Conservation (phyloP, 1,140 invertebrate genomes). For the Bombus confusus region DNA sequence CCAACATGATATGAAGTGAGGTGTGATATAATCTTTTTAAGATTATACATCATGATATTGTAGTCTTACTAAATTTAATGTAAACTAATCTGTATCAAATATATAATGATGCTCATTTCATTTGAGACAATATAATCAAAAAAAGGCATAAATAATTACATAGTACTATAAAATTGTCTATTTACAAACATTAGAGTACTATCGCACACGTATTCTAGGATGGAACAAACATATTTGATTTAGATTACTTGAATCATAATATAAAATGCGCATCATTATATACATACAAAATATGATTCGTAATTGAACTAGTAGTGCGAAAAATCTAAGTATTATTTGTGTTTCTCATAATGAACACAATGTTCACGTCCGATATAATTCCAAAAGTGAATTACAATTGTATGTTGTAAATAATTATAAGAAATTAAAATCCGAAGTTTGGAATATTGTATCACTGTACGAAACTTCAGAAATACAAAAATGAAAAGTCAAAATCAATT, state of each 20-base stretch:
- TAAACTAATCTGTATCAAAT: constrained; percentile 1
- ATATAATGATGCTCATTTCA: constrained; percentile 30
- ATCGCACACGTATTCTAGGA: not conserved
- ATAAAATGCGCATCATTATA: constrained; percentile 31
- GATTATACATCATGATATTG: not conserved
- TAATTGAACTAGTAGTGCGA: not conserved
- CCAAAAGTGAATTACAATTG: not conserved
- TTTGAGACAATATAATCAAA: not conserved
- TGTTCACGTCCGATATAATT: too few species aligned
- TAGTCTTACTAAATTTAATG: not conserved
- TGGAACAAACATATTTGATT: not conserved
- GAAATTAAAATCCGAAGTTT: not conserved
- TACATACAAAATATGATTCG: not conserved
- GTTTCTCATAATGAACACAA: not conserved
- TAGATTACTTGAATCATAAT: not conserved
- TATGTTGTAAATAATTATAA: not conserved
- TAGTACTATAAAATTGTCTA: not conserved
- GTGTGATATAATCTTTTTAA: not conserved
- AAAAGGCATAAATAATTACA: constrained; percentile 1
- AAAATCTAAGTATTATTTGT: not conserved
- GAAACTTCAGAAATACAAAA: constrained; percentile 1
- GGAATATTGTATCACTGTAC: not conserved
- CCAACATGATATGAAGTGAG: not conserved
- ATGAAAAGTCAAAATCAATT: not conserved
- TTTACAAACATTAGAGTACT: not conserved